These are phyloP conservation scores for Altica lythri DNA, from an alignment of 2,888 invertebrate species.

Conservation along the genomic window DNA sequence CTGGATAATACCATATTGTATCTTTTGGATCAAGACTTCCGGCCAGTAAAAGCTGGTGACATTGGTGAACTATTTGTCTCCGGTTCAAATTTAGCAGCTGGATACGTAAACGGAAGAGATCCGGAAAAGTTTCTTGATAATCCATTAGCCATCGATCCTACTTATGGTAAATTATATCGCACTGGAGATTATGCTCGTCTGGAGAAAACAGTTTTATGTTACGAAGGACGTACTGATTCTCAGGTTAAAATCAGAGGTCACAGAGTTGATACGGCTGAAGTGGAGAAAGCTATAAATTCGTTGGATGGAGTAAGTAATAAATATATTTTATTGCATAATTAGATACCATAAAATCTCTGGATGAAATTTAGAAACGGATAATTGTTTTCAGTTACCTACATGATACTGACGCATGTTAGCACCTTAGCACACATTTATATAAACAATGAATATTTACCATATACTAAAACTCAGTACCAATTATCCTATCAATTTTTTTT, in stretches of 20 bases:
- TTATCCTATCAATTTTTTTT: background rate
- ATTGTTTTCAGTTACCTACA: no score
- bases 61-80: constrained; percentile 84
- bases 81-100: constrained; percentile 78
- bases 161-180: constrained; percentile 74
- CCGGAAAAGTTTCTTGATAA: constrained; percentile 76
- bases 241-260: constrained; percentile 86
- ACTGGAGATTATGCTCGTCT: constrained; percentile 85
- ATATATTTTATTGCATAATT: background rate
- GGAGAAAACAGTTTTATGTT: constrained; percentile 68
- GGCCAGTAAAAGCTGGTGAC: constrained; percentile 72
- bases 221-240: constrained; percentile 83
- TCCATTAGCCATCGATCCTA: constrained; percentile 69
- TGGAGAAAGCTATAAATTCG: constrained; percentile 72
- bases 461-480: background rate
- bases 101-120: constrained; percentile 74
- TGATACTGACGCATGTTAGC: no score
- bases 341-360: background rate
- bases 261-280: constrained; percentile 82
- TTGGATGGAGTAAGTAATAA: constrained; percentile 58
- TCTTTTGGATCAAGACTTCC: constrained; percentile 74
- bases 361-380: background rate
- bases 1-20: constrained; percentile 82
- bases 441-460: background rate
- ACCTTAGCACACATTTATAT: background rate